Evolutionary conservation across 2,113 vertebrate species (phyloP), one percentile per base, ranked within the genome.

Genomic region (Amblyopsis rosae): DNA sequence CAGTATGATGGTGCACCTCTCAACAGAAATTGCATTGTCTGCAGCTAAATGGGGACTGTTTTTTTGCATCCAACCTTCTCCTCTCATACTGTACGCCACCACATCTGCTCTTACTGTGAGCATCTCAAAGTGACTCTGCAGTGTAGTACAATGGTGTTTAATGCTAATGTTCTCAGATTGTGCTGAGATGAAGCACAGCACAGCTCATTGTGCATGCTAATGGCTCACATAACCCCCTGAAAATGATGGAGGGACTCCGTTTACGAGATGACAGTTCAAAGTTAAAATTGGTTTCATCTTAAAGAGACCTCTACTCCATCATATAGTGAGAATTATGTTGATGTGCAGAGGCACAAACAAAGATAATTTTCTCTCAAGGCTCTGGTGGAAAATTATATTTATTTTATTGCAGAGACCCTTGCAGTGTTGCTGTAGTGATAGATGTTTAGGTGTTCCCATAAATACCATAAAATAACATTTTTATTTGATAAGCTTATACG

Each of bases 91-190:
- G 59, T 50, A 59, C 61, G 16, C 48, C n/a, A 61, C 57, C 63
- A 48, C 45, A 75, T 35, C 69, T 35, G 62, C 46, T 57, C 65
- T 63, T 59, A 62, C 53, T 35, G 73, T 65, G 65, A 13, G 57
- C 32, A 33, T 13, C 57, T 33, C 11, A 35, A 59, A 59, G 19
- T 59, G 57, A 19, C 10, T 35, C 57, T 33, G 26, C 11, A 41
- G 4, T 50, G 72, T 68, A 79, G 79, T 71, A 70, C 48, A 62
- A 63, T 63, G 41, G 72, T 56, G 76, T 83, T 81, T 83, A 79
- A 87, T 77, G 77, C 78, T 87, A 77, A 88, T 89, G 87, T 82
- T 77, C 72, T 89, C 70, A 59, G 80, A 70, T 80, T 74, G 70
- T 70, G 69, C 17, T 47, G 65, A 77, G 72, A 87, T 86, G 81